A percentile compares a stretch with the other conserved stretches of the same genome.
phyloP scores from a whole-genome alignment of 2,888 invertebrate species.

The Auanema freiburgensis region DNA sequence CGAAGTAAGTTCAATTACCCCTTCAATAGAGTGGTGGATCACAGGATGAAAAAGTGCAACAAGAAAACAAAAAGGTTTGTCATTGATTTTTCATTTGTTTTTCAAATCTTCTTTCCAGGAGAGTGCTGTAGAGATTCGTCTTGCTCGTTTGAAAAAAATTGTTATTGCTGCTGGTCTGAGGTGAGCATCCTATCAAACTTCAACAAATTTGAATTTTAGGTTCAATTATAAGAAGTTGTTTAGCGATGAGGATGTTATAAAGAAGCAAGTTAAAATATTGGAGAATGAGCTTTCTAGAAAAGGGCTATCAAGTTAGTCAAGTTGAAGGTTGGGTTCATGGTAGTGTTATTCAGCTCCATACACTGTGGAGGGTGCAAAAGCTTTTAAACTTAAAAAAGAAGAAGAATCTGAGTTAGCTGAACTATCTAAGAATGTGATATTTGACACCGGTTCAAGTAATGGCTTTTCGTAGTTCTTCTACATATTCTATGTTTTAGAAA shows the following conservation, averaged over 20 bases:
- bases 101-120: too few species aligned
- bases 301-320: conserved; percentile 6
- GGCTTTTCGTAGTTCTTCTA: too few species aligned
- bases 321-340: not conserved
- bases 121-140: too few species aligned
- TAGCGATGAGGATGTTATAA: not conserved
- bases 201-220: conserved; percentile 4
- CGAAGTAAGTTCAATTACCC: too few species aligned
- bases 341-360: conserved; percentile 2
- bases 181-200: conserved; percentile 1
- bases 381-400: conserved; percentile 11
- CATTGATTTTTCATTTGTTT: too few species aligned
- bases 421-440: conserved; percentile 11
- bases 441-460: conserved; percentile 20
- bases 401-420: conserved; percentile 17
- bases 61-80: too few species aligned
- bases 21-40: too few species aligned
- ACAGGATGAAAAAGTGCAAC: too few species aligned
- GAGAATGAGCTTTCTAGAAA: conserved; percentile 9
- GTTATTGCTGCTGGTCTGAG: conserved; percentile 16
- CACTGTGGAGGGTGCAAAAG: conserved; percentile 11
- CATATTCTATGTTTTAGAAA: too few species aligned
- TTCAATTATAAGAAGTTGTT: conserved; percentile 21
- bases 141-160: conserved; percentile 16
- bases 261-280: conserved; percentile 17